Percentiles rank a stretch among this genome's conserved stretches.
Conservation (phyloP, 2,797 vertebrate genomes). For the Toxotes lorentzi region DNA sequence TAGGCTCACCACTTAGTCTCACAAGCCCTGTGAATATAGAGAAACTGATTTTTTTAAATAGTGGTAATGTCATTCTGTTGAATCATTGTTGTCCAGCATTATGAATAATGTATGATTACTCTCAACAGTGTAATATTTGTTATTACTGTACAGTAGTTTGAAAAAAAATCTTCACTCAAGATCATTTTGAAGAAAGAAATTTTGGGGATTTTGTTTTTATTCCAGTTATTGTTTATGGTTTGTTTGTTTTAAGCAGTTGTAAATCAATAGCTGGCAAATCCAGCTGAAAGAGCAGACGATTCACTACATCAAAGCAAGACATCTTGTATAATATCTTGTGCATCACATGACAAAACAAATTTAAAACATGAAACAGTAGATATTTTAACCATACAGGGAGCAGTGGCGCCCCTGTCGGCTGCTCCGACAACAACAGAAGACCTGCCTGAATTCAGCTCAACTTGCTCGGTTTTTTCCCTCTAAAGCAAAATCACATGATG, state of each 20-base stretch:
- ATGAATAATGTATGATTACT: background rate
- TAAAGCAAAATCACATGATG: constrained; percentile 85
- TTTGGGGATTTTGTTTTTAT: no score
- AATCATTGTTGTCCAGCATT: background rate
- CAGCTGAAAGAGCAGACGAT: no score
- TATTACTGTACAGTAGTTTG: background rate
- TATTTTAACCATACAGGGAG: background rate
- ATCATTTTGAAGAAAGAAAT: no score
- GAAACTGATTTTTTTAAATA: background rate
- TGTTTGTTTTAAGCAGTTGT: no score
- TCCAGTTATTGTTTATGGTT: no score
- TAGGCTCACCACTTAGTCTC: background rate
- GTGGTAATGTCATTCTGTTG: background rate
- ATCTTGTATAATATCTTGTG: background rate
- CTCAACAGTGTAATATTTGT: background rate
- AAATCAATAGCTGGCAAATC: no score
- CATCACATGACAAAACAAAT: background rate
- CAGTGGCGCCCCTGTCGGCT: constrained; percentile 51
- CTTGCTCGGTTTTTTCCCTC: constrained; percentile 46
- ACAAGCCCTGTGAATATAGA: background rate
- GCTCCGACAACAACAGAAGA: constrained; percentile 15
- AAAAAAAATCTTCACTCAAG: no score
- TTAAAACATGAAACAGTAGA: background rate
- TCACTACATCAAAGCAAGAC: background rate
- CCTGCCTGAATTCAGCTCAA: constrained; percentile 31